Base-by-base conservation (phyloP, 2,888 invertebrate genomes). In the Rhagonycha fulva region DNA sequence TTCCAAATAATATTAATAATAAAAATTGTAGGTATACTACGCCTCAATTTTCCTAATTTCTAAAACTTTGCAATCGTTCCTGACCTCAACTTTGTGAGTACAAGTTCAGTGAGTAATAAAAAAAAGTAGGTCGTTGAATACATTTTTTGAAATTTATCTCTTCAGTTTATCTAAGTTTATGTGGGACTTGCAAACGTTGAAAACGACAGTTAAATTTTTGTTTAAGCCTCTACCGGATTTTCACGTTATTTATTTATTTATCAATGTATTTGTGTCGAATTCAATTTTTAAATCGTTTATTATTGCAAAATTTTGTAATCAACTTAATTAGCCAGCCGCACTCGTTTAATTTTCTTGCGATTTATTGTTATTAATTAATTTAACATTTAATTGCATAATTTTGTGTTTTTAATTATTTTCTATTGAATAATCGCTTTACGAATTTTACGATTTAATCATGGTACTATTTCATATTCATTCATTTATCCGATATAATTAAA, bases 91-190 rank as follows among this genome's bases (percentile, higher is more conserved):
- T n/a, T 47, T 47, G 47, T 47, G n/a, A n/a, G 5, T n/a, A 47
- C 47, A 47, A 47, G 47, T 47, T 47, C 47, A 47, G 47, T n/a
- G 47, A 47, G 47, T n/a, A n/a, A 19, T 19, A 19, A 19, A 62
- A 66, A 63, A 26, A 66, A 66, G 24, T 66, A 66, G 63, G 63
- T 66, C 63, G 24, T 66, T 10, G 63, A 24, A 24, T 66, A 66
- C 19, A 66, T 66, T 26, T 66, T 66, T 66, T 24, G 9, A n/a
- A 60, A 69, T 60, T 69, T 69, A 69, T 68, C 30, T 62, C 73
- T 69, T 47, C 23, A 69, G 69, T 74, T 69, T 74, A 74, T 74
- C 74, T 14, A 28, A 63, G 71, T 71, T 71, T 71, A 71, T 66
- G 71, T 62, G 62, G 47, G 71, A 63, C 66, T 71, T 71, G 24